A percentile compares a stretch with the other conserved stretches of the same genome.
These are phyloP conservation scores for Danionella dracula DNA, from an alignment of 2,797 vertebrate species.

Conservation along the genomic window DNA sequence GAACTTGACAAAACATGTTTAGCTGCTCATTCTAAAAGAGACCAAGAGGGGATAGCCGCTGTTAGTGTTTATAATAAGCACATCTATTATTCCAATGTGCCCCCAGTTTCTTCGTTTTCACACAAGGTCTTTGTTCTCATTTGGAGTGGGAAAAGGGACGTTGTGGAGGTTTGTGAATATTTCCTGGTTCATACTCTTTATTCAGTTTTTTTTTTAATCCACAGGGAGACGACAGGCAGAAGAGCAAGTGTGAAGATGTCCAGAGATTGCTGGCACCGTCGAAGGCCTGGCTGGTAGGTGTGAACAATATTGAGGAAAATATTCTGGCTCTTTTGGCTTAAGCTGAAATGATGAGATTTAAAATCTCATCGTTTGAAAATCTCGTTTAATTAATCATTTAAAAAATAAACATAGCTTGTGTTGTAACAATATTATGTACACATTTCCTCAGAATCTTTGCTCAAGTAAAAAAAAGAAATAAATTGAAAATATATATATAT, in stretches of 20 bases:
- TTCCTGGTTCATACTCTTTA: slow-evolving; percentile 26
- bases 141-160: neutral
- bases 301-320: neutral
- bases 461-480: too few relatives aligned
- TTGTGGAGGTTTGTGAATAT: slow-evolving; percentile 29
- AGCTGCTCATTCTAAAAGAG: neutral
- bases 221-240: slow-evolving; percentile 48
- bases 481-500: too few relatives aligned
- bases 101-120: neutral
- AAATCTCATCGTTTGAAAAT: too few relatives aligned
- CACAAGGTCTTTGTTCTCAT: neutral
- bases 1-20: neutral
- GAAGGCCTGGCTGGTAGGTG: slow-evolving; percentile 67
- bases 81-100: neutral
- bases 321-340: slow-evolving; percentile 20
- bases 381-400: too few relatives aligned
- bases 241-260: slow-evolving; percentile 55
- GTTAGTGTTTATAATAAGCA: neutral
- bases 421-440: too few relatives aligned
- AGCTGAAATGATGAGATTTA: too few relatives aligned
- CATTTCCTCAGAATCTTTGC: too few relatives aligned
- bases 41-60: neutral
- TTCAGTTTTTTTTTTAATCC: slow-evolving; percentile 29
- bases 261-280: slow-evolving; percentile 51
- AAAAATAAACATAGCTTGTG: too few relatives aligned